Evolutionary conservation across 2,888 invertebrate species (phyloP).

Genomic region (Tortricodes alternella): DNA sequence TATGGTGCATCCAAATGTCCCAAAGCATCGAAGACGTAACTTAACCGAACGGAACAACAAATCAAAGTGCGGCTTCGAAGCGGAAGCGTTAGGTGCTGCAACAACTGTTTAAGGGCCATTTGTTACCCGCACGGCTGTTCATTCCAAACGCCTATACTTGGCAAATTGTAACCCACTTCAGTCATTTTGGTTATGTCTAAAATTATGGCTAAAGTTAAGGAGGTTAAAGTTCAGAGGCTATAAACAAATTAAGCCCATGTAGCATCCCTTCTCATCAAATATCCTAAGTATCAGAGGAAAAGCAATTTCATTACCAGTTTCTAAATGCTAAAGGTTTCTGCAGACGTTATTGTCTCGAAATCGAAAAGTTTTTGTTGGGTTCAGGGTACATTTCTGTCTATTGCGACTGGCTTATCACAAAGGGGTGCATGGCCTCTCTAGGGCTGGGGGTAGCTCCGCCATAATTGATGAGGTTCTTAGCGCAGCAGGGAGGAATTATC

Average conservation of each 20-base stretch:
- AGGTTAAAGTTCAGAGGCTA: not conserved
- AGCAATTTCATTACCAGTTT: not conserved
- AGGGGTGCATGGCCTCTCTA: conserved; percentile 56
- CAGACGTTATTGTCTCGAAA: not conserved
- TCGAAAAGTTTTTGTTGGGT: conserved; percentile 11
- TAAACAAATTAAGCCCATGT: not conserved
- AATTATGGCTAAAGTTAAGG: conserved; percentile 6
- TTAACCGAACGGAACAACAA: conserved; percentile 69
- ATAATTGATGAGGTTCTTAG: conserved; percentile 82
- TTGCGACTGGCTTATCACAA: conserved; percentile 45
- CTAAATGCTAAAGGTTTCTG: not conserved
- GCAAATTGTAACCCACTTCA: conserved; percentile 23
- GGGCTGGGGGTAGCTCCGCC: conserved; percentile 67
- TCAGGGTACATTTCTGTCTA: conserved; percentile 24
- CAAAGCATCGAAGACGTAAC: conserved; percentile 68
- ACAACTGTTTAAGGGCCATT: conserved; percentile 67
- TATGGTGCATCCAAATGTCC: conserved; percentile 67
- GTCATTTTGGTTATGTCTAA: conserved; percentile 9
- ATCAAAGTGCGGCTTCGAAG: conserved; percentile 73
- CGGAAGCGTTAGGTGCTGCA: conserved; percentile 68
- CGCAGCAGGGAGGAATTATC: conserved; percentile 79
- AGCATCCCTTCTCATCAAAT: not conserved
- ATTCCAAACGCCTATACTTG: conserved; percentile 29
- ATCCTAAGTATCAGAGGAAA: not conserved
- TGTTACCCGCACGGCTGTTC: conserved; percentile 52